A percentile compares a stretch with the other conserved stretches of the same genome.
Evolutionary conservation across 2,797 vertebrate species (phyloP).

Genomic region (Garrulus glandarius): DNA sequence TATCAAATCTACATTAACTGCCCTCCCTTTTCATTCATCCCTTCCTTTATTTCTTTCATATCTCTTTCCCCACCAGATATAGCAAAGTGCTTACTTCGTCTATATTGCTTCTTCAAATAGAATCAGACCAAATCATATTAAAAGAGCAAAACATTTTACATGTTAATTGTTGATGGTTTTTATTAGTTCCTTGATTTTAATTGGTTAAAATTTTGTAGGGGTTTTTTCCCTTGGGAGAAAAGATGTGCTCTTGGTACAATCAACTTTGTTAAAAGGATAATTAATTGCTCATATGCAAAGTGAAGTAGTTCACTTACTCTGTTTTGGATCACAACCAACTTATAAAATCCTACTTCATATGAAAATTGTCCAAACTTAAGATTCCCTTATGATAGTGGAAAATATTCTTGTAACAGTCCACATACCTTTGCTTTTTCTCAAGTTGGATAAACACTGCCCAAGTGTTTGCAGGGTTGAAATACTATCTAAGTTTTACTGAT

Average conservation of each 20-base stretch:
- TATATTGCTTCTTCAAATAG: not conserved
- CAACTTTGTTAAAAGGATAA: constrained; percentile 41
- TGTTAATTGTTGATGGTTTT: constrained; percentile 30
- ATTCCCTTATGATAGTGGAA: not conserved
- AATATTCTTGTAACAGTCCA: not conserved
- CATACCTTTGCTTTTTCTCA: not conserved
- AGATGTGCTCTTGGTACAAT: not conserved
- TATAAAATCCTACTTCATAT: not conserved
- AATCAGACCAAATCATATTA: not conserved
- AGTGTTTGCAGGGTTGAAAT: not conserved
- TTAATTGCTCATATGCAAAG: constrained; percentile 17
- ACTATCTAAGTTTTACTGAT: not conserved
- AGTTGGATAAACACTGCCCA: not conserved
- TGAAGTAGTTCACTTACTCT: constrained; percentile 6
- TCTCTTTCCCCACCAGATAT: not conserved
- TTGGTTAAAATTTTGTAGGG: not conserved
- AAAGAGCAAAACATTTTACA: constrained; percentile 17
- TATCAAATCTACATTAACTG: constrained; percentile 4
- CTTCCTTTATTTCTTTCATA: constrained; percentile 15
- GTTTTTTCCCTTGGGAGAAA: not conserved
- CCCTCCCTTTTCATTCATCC: not conserved
- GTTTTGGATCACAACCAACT: constrained; percentile 28
- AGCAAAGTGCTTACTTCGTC: not conserved
- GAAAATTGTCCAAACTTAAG: not conserved
- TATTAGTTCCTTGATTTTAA: constrained; percentile 33